These are phyloP conservation scores for human DNA, from an alignment of 2,113 vertebrate species.

Conservation along the genomic window GRCh38 chr2:180693501-180694000, in stretches of 20 bases:
- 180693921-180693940: background rate
- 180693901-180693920: background rate
- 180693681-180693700: background rate
- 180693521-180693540: background rate
- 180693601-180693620: slow-evolving; percentile 1
- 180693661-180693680: slow-evolving; percentile 28
- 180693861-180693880: background rate
- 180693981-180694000: background rate
- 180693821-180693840: slow-evolving; percentile 42
- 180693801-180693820: slow-evolving; percentile 63
- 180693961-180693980: background rate
- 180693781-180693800: background rate
- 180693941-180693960: background rate
- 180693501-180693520: background rate
- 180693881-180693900: background rate
- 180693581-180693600: background rate
- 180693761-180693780: slow-evolving; percentile 11
- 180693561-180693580: background rate
- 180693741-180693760: background rate
- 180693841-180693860: slow-evolving; percentile 31
- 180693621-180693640: background rate
- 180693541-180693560: background rate
- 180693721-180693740: background rate
- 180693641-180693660: background rate
- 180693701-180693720: background rate